Conservation (phyloP, 2,113 vertebrate genomes). For the Passer domesticus region DNA sequence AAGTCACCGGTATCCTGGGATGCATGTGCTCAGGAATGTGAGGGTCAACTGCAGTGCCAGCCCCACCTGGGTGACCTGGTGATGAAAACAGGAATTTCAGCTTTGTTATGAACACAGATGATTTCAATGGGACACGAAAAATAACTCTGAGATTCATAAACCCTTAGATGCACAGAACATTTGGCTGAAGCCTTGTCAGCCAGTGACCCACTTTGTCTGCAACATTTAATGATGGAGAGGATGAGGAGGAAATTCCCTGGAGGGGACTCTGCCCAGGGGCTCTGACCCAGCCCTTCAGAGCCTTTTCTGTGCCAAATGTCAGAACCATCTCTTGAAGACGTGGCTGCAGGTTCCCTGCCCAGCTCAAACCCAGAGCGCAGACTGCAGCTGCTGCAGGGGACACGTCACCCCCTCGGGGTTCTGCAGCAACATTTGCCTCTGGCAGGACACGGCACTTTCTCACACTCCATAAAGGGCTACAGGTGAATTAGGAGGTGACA, state of each 20-base stretch:
- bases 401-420: fast-evolving
- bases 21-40: neutral
- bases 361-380: neutral
- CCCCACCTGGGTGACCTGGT: neutral
- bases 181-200: neutral
- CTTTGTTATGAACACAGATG: neutral
- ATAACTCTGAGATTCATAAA: neutral
- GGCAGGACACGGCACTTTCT: neutral
- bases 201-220: neutral
- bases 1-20: neutral
- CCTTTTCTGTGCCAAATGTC: neutral
- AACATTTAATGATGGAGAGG: neutral
- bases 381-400: neutral
- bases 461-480: neutral
- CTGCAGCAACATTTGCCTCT: neutral
- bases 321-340: neutral
- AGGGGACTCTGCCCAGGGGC: neutral
- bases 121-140: neutral
- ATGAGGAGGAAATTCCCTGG: neutral
- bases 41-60: neutral
- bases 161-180: neutral
- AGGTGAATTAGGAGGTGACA: fast-evolving
- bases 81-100: neutral
- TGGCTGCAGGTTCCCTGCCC: neutral
- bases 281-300: neutral